A percentile compares a stretch with the other conserved stretches of the same genome.
These are phyloP conservation scores for Peromyscus melanophrys DNA, from an alignment of 2,797 vertebrate genomes.

Conservation along the genomic window DNA sequence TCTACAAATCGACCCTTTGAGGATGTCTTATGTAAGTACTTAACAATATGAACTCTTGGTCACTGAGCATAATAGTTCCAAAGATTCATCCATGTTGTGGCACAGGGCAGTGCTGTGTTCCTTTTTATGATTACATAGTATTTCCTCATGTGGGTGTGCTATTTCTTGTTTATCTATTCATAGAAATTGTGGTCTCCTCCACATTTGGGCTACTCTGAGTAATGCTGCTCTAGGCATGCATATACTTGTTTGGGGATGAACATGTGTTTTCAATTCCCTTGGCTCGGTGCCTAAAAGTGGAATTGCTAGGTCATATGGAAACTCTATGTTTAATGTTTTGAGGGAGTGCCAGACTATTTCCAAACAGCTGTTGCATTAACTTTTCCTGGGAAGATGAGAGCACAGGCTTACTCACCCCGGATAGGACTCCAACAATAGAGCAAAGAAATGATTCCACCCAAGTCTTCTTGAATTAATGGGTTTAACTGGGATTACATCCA, in stretches of 20 bases:
- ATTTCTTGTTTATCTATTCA: constrained; percentile 54
- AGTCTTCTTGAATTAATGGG: not conserved
- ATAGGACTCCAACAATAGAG: not conserved
- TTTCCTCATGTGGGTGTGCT: not conserved
- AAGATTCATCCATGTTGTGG: not conserved
- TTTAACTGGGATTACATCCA: not conserved
- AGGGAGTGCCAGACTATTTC: constrained; percentile 50
- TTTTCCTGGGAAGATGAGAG: not conserved
- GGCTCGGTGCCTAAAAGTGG: not conserved
- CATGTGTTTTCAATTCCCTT: constrained; percentile 66
- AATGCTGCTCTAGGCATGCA: constrained; percentile 1
- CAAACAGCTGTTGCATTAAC: constrained; percentile 51
- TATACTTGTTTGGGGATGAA: not conserved
- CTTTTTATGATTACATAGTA: constrained; percentile 63
- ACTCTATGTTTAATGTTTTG: constrained; percentile 44
- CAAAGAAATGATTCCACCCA: not conserved
- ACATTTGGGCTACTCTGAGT: not conserved
- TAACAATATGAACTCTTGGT: not conserved
- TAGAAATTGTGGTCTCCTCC: constrained; percentile 6
- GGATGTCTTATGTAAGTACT: not conserved
- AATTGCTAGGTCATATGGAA: constrained; percentile 60
- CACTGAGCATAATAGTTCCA: constrained; percentile 6
- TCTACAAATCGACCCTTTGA: not conserved
- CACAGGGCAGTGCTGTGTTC: not conserved
- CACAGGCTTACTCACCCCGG: not conserved